These are phyloP conservation scores for Silurus lanzhouensis DNA, from an alignment of 2,797 vertebrate genomes.

Conservation along the genomic window DNA sequence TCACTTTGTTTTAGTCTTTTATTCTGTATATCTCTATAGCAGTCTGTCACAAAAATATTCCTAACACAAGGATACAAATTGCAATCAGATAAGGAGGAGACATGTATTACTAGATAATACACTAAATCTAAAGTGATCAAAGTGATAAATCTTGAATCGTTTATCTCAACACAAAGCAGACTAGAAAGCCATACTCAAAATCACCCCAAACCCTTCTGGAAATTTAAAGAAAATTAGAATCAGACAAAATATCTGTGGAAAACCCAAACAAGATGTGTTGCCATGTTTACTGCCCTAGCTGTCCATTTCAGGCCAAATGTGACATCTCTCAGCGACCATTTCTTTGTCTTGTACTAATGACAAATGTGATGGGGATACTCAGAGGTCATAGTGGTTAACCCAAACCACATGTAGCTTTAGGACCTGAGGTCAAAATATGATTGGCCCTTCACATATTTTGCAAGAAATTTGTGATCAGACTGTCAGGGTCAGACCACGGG, in stretches of 20 bases:
- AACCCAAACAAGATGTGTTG: slow-evolving; percentile 67
- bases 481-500: slow-evolving; percentile 44
- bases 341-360: slow-evolving; percentile 52
- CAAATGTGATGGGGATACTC: slow-evolving; percentile 62
- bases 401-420: slow-evolving; percentile 54
- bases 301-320: slow-evolving; percentile 53
- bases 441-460: slow-evolving; percentile 42
- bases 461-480: slow-evolving; percentile 59
- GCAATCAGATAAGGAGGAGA: neutral
- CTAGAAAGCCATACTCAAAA: slow-evolving; percentile 41
- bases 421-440: slow-evolving; percentile 53
- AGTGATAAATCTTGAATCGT: slow-evolving; percentile 40
- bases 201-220: slow-evolving; percentile 58
- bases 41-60: neutral
- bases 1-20: neutral
- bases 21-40: neutral
- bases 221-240: slow-evolving; percentile 69
- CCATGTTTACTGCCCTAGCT: slow-evolving; percentile 48
- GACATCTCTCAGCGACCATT: slow-evolving; percentile 55
- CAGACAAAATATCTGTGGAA: slow-evolving; percentile 65
- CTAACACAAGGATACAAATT: neutral
- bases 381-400: slow-evolving; percentile 65
- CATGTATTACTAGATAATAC: slow-evolving; percentile 19
- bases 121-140: slow-evolving; percentile 17
- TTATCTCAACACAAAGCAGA: slow-evolving; percentile 21